These are phyloP conservation scores for Paramormyrops hopkinsi DNA, from an alignment of 2,797 vertebrate species.

Conservation along the genomic window DNA sequence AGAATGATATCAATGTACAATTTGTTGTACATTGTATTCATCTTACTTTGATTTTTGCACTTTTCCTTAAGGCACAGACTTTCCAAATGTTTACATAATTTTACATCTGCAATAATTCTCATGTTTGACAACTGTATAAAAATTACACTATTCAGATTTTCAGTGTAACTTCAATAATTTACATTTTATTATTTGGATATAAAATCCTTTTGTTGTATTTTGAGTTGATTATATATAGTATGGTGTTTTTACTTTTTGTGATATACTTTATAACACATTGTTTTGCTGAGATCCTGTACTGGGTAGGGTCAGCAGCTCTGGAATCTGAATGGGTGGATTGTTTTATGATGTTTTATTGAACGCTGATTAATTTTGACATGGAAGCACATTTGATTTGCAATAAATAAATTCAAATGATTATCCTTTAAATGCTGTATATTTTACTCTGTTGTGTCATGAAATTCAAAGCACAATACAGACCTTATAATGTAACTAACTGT, in stretches of 20 bases:
- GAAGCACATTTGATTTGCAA: constrained; percentile 9
- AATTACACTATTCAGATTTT: constrained; percentile 21
- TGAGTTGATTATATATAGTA: not conserved
- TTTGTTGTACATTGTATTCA: constrained; percentile 1
- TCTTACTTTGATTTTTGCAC: constrained; percentile 14
- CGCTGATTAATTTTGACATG: not conserved
- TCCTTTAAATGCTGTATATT: not conserved
- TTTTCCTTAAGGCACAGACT: not conserved
- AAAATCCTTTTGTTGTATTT: not conserved
- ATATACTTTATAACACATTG: not conserved
- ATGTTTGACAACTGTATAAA: not conserved
- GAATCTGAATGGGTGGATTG: not conserved
- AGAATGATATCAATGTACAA: not conserved
- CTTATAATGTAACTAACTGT: not conserved
- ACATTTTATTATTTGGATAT: not conserved
- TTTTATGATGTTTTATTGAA: constrained; percentile 4
- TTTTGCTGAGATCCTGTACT: not conserved
- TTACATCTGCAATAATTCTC: constrained; percentile 14
- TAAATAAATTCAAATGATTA: not conserved
- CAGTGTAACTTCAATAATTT: not conserved
- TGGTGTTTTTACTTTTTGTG: not conserved
- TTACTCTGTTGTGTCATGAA: not conserved
- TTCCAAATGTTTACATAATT: constrained; percentile 13
- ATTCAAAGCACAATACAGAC: not conserved
- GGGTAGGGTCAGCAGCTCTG: not conserved